A percentile compares a stretch with the other conserved stretches of the same genome.
Conservation (phyloP, 2,113 vertebrate genomes). For the Parotia lawesii region DNA sequence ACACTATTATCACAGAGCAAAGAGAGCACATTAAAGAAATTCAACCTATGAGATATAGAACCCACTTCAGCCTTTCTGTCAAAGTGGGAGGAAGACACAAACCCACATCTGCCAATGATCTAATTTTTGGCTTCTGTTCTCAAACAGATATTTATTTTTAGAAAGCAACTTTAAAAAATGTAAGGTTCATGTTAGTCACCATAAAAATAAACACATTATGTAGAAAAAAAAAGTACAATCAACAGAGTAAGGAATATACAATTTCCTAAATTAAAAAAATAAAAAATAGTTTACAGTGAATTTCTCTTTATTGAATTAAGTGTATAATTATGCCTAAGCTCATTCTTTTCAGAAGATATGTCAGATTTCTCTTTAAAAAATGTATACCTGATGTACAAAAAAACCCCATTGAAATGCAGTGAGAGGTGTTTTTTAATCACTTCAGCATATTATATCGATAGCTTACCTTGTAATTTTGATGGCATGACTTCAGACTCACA, state of each 20-base stretch:
- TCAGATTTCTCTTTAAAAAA: neutral
- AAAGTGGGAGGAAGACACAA: neutral
- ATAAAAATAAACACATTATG: neutral
- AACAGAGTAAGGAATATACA: neutral
- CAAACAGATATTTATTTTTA: neutral
- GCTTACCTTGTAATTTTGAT: neutral
- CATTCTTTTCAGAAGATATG: neutral
- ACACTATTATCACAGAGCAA: neutral
- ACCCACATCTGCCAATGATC: neutral
- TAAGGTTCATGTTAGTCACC: neutral
- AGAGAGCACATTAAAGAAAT: neutral
- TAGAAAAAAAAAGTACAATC: neutral
- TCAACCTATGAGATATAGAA: neutral
- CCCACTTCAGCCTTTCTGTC: neutral
- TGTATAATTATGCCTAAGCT: neutral
- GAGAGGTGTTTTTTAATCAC: neutral
- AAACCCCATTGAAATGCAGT: neutral
- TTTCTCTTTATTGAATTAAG: neutral
- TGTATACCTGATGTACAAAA: rapidly evolving
- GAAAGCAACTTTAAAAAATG: neutral
- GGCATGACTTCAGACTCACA: neutral
- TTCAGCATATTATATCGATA: neutral
- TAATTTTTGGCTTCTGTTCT: neutral
- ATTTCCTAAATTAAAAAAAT: neutral
- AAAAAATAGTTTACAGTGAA: neutral